Evolutionary conservation across 2,113 vertebrate species (phyloP).

Genomic region (Salvelinus namaycush): DNA sequence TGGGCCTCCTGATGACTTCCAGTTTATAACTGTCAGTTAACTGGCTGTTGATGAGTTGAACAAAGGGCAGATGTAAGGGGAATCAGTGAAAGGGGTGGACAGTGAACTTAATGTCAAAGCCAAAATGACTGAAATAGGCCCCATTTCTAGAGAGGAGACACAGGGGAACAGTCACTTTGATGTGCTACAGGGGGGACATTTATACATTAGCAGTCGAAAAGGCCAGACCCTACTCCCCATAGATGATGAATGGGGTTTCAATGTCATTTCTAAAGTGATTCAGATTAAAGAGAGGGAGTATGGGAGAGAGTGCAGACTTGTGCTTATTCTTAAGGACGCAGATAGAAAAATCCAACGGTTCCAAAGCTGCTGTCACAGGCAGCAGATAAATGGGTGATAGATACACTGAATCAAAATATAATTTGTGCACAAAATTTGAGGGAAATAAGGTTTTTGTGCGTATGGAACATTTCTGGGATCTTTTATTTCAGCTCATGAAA

Average conservation of each 20-base stretch:
- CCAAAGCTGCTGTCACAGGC: background rate
- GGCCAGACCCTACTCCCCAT: background rate
- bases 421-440: too few relatives aligned
- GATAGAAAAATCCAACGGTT: background rate
- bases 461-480: too few relatives aligned
- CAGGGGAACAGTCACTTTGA: constrained; percentile 6
- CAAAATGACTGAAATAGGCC: constrained; percentile 9
- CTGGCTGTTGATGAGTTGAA: constrained; percentile 1
- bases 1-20: constrained; percentile 2
- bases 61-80: constrained; percentile 2
- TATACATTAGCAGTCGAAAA: constrained; percentile 1
- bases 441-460: too few relatives aligned
- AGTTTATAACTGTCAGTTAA: constrained; percentile 6
- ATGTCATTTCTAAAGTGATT: background rate
- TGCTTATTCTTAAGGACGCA: background rate
- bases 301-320: background rate
- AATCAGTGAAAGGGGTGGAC: background rate
- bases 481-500: too few relatives aligned
- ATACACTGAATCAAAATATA: background rate
- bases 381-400: background rate
- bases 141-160: background rate
- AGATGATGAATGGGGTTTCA: constrained; percentile 5
- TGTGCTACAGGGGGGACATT: background rate
- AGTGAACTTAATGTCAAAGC: constrained; percentile 3
- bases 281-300: background rate